Evolutionary conservation across 2,888 invertebrate species (phyloP), one percentile per base, ranked within the genome.

Genomic region (Malthinus flaveolus): DNA sequence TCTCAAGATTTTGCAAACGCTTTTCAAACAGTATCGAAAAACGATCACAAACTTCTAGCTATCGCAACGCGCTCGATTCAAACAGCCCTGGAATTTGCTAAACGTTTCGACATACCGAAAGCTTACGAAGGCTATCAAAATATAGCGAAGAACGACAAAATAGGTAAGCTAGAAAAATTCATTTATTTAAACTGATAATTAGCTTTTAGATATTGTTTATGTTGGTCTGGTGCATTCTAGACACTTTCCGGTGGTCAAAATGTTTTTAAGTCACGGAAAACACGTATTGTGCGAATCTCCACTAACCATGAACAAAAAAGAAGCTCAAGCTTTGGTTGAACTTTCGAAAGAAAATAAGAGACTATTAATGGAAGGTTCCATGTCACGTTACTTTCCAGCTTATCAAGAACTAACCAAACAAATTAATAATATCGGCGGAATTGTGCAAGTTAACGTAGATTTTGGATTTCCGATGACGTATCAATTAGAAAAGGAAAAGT

Each of bases 211-310:
- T 76, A 84, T 95, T 9, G 90, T 90, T 1, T 96, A 96, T 73
- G 84, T 96, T 66, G 95, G 93, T 4, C 81, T 84, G 1, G 77
- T 95, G 13, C 88, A 92, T 76, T 84, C 88, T 0, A 82, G 87
- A 63, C 96, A 96, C 77, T 87, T 85, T 64, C 81, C 84, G 35
- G 78, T 90, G 3, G 81, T 85, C 0, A 87, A 88, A 74, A 71
- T 91, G 55, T 90, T 91, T 84, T 79, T 97, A 13, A 85, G 89
- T 61, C 81, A 87, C 69, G 91, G 92, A 0, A 96, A 96, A 75
- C 89, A 92, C 71, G 89, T 97, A 1, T 80, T 97, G 1, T 93
- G 94, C 74, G 96, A 97, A 78, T 96, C 96, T 76, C 94, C 96
- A 0, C 78, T 96, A 60, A 89, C 91, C 48, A 79, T 95, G 79